phyloP scores from a whole-genome alignment of 2,113 vertebrate species.

The Pelodiscus sinensis region DNA sequence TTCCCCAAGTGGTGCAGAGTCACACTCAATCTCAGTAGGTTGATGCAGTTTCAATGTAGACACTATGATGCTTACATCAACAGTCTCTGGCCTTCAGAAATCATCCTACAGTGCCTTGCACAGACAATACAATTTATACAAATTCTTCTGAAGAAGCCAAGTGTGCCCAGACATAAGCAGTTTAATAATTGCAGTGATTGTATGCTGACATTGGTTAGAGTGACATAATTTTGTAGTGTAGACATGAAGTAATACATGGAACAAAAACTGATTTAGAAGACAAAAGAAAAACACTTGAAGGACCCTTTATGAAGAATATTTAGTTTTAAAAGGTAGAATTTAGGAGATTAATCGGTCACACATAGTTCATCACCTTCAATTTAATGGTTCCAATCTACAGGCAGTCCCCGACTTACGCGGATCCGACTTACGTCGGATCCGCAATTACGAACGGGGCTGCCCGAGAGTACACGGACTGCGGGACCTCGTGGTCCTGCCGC shows the following conservation, averaged over 20 bases:
- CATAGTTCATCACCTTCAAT: not conserved
- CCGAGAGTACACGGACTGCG: too few species aligned
- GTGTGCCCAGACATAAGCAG: not conserved
- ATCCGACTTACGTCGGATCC: too few species aligned
- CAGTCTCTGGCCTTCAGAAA: too few species aligned
- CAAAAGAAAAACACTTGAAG: not conserved
- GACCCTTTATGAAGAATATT: not conserved
- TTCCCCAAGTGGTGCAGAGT: not conserved
- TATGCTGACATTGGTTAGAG: not conserved
- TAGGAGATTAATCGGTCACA: not conserved
- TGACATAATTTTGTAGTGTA: not conserved
- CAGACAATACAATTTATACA: not conserved
- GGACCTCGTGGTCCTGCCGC: too few species aligned
- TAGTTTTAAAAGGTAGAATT: not conserved
- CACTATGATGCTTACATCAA: not conserved
- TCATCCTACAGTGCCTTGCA: not conserved
- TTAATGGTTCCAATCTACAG: not conserved
- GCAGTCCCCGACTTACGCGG: too few species aligned
- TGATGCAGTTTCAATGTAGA: not conserved
- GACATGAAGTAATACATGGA: not conserved
- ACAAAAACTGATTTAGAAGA: not conserved
- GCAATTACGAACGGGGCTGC: too few species aligned
- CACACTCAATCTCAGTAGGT: not conserved
- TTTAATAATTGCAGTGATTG: not conserved
- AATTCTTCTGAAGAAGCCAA: not conserved